Evolutionary conservation across 2,888 invertebrate genomes (phyloP), one percentile per base, ranked within the genome.

Genomic region (Platypus cylindrus): DNA sequence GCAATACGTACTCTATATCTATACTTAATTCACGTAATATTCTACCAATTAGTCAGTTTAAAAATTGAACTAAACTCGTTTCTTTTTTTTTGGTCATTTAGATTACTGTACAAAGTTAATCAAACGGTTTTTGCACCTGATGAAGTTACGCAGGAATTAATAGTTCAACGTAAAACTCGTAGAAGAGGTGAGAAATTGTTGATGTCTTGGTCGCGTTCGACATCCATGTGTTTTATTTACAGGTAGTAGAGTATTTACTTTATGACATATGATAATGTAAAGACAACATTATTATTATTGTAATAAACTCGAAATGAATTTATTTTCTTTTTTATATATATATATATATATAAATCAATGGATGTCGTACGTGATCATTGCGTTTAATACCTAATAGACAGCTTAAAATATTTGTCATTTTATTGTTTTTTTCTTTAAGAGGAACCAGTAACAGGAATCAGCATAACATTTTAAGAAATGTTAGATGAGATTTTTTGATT

Each of bases 51-150:
- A n/a, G 12, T 30, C 27, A 16, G 3, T 37, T 34, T 30, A 22
- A 22, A n/a, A 16, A 14, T 31, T 5, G 14, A 32, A 32, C 28
- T 30, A 30, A 17, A 2, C 13, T 12, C 17, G 8, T 17, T 17
- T 11, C 13, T 14, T 16, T 25, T 18, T 16, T 29, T 34, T 37
- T 28, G n/a, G 5, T 26, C 18, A 30, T 60, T 14, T 57, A 87
- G 87, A 54, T 60, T 85, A 53, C 63, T 78, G 44, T 72, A 76
- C 53, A 75, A 75, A 52, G 75, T 75, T 41, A 52, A 77, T 39
- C 75, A 74, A 56, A 78, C 75, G 47, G 73, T 80, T 2, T 51
- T 78, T 36, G 73, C 69, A 46, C 86, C 87, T 30, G 79, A 79
- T 52, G 77, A 83, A 53, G 74, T 84, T 50, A 73, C 78, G 30